Conservation (phyloP, 2,113 vertebrate species). For the Ariopsis seemanni region DNA sequence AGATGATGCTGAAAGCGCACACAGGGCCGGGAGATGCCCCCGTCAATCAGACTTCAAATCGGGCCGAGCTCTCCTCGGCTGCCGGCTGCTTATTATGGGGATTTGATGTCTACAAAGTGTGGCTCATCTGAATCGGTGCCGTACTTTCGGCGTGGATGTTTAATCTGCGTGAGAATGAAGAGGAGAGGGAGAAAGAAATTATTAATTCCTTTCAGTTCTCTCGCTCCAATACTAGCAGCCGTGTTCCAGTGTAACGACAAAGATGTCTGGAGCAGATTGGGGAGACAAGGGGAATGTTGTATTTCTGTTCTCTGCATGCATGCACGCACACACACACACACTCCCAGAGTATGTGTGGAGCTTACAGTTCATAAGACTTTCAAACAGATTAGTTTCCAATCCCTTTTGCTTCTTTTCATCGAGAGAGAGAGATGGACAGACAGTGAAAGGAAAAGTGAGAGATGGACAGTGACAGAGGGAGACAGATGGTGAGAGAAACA, state of each 20-base stretch:
- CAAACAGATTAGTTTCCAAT: background rate
- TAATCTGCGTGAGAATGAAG: conserved; percentile 9
- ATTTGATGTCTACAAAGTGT: conserved; percentile 30
- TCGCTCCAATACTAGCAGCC: background rate
- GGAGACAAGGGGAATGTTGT: background rate
- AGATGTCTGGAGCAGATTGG: background rate
- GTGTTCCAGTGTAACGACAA: background rate
- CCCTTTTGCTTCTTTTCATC: background rate
- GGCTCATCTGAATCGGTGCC: conserved; percentile 1
- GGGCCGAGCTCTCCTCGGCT: background rate
- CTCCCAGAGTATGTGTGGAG: background rate
- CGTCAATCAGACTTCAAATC: conserved; percentile 38
- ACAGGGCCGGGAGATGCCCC: conserved; percentile 15
- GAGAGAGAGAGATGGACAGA: background rate
- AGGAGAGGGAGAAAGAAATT: background rate
- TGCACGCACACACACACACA: background rate
- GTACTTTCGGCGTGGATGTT: background rate
- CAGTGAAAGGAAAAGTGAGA: too few species aligned
- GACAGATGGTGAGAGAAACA: background rate
- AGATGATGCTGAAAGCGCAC: conserved; percentile 44
- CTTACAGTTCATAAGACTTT: conserved; percentile 9
- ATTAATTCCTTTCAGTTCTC: conserved; percentile 14
- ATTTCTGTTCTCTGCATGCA: background rate
- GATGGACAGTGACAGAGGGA: background rate
- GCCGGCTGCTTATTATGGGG: conserved; percentile 20